Percentiles rank a stretch among this genome's conserved stretches.
These are phyloP conservation scores for Strix aluco DNA, from an alignment of 2,113 vertebrate genomes.

Conservation along the genomic window DNA sequence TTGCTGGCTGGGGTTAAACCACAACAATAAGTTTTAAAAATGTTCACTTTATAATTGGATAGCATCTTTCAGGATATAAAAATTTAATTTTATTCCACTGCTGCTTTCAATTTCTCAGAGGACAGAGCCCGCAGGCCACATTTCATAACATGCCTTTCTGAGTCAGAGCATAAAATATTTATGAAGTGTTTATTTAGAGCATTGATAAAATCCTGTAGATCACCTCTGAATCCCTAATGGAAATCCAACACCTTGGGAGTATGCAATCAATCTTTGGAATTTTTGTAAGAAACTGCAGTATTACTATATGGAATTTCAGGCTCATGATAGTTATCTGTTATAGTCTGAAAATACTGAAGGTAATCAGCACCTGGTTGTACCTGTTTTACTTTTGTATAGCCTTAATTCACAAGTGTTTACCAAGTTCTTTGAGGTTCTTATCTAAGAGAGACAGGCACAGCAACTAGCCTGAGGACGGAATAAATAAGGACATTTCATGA, in stretches of 20 bases:
- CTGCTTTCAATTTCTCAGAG: slow-evolving; percentile 69
- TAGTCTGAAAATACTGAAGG: background rate
- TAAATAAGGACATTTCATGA: background rate
- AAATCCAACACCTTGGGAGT: slow-evolving; percentile 39
- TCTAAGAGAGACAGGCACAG: background rate
- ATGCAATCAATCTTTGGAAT: slow-evolving; percentile 15
- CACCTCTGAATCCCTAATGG: slow-evolving; percentile 51
- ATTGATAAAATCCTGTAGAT: slow-evolving; percentile 68
- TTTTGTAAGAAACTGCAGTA: slow-evolving; percentile 28
- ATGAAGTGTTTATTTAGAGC: slow-evolving; percentile 73
- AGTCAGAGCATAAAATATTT: slow-evolving; percentile 71
- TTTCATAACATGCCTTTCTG: slow-evolving; percentile 61
- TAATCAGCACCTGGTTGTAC: background rate
- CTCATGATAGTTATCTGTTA: background rate
- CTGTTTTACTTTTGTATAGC: background rate
- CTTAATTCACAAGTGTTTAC: background rate
- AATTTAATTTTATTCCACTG: slow-evolving; percentile 71
- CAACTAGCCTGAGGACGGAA: background rate
- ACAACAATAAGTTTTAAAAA: slow-evolving; percentile 53
- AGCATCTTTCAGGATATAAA: slow-evolving; percentile 68
- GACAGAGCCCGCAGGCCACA: slow-evolving; percentile 63
- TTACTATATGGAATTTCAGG: slow-evolving; percentile 20
- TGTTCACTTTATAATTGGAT: slow-evolving; percentile 72
- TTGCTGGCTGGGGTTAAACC: too few relatives aligned
- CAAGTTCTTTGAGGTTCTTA: background rate